Evolutionary conservation across 2,797 vertebrate genomes (phyloP), one percentile per base, ranked within the genome.

Genomic region (Coranthus polyacanthus): DNA sequence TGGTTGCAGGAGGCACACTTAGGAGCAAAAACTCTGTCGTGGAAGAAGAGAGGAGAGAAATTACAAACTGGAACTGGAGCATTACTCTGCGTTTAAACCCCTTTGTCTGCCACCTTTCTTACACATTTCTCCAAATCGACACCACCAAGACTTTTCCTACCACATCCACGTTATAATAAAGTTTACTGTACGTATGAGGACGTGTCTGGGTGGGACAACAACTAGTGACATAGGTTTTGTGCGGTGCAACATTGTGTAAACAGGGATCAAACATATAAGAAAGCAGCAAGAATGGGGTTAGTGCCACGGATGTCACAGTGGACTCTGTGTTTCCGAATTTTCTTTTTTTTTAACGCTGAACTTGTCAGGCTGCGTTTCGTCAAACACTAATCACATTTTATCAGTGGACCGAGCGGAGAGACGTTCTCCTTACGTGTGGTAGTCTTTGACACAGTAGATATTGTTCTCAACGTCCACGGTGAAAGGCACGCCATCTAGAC

Each of bases 391-490:
- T 36, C 53, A 8, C 10, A 17, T 41, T 36, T 42, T 1, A 44
- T 37, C 45, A 32, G 58, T 10, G 15, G 20, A 17, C 43, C 16
- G 17, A 32, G 58, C 7, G 15, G 20, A 17, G 38, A 16, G 17
- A 12, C 3, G 2, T 21, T 16, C 9, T 63, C 64, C 97, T 98
- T 93, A 99, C 97, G 95, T 96, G 89, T 99, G 97, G 84, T 99
- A 99, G 90, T 99, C 98, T 89, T 98, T 96, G 79, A 99, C 98
- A 53, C 98, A 99, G 94, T 99, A 99, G 89, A 99, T 98, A 78
- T 99, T 99, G 90, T 97, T 98, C 81, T 98, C 96, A 64, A 96
- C 90, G 1, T 99, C 97, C 59, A 99, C 98, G 0, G 98, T 99
- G 91, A 99, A 99, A 62, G 98, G 98, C 29, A 99, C 97, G 6